A percentile compares a stretch with the other conserved stretches of the same genome.
Conservation (phyloP, 2,888 invertebrate species). For the Drosophila atripex region DNA sequence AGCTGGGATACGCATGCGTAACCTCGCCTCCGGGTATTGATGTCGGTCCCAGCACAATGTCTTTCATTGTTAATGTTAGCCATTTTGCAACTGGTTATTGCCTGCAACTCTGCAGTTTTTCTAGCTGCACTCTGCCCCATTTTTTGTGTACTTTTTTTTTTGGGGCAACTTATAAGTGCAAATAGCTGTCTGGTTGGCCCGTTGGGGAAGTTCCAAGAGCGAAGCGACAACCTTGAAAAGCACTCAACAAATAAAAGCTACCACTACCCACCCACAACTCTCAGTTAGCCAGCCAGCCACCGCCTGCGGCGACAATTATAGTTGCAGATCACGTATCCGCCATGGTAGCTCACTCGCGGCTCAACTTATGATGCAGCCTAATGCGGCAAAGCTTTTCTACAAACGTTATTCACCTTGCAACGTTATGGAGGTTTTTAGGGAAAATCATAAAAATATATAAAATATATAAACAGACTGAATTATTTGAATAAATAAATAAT, state of each 20-base stretch:
- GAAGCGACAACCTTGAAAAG: constrained; percentile 66
- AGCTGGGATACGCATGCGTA: constrained; percentile 67
- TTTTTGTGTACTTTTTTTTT: neutral
- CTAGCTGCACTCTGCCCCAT: constrained; percentile 8
- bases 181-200: constrained; percentile 56
- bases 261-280: constrained; percentile 11
- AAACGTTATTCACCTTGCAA: neutral
- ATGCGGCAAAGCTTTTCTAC: neutral
- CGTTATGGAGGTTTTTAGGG: too few species aligned
- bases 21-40: constrained; percentile 34
- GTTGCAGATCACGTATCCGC: constrained; percentile 38
- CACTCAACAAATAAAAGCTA: constrained; percentile 66
- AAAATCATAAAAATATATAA: too few species aligned
- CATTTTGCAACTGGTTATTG: constrained; percentile 27
- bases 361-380: constrained; percentile 15
- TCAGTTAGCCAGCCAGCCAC: constrained; percentile 12
- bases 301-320: constrained; percentile 50
- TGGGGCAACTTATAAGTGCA: constrained; percentile 58
- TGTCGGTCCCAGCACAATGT: constrained; percentile 18
- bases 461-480: too few species aligned
- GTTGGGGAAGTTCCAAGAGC: constrained; percentile 35
- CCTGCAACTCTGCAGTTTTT: constrained; percentile 21
- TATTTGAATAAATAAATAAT: too few species aligned
- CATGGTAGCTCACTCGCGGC: constrained; percentile 30
- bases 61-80: constrained; percentile 48